A percentile compares a stretch with the other conserved stretches of the same genome.
These are phyloP conservation scores for Limanda limanda DNA, from an alignment of 2,113 vertebrate genomes.

Conservation along the genomic window DNA sequence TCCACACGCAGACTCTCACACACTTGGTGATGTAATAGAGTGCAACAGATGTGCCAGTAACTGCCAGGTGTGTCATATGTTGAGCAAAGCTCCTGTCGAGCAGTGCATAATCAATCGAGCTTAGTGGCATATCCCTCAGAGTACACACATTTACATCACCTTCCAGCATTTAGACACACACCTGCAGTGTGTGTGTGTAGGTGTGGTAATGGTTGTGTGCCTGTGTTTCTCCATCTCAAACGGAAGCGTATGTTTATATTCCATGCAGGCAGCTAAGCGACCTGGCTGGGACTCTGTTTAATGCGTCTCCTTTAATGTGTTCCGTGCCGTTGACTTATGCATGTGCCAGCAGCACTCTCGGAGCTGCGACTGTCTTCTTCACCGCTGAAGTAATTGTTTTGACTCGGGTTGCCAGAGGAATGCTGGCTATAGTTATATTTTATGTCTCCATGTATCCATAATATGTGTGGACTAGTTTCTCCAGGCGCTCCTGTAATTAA, in stretches of 20 bases:
- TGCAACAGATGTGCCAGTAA: constrained; percentile 78
- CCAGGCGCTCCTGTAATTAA: constrained; percentile 24
- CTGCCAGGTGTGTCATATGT: constrained; percentile 62
- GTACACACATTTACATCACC: constrained; percentile 22
- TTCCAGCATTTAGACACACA: constrained; percentile 29
- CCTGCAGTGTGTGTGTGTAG: constrained; percentile 1
- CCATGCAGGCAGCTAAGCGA: neutral
- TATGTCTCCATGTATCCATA: constrained; percentile 18
- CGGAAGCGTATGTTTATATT: neutral
- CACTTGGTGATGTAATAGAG: constrained; percentile 75
- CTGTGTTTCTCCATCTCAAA: neutral
- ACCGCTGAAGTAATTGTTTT: constrained; percentile 30
- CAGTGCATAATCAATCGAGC: constrained; percentile 35
- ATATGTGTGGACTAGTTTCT: constrained; percentile 22
- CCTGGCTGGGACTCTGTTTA: constrained; percentile 11
- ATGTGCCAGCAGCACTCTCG: constrained; percentile 17
- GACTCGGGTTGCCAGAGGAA: constrained; percentile 32
- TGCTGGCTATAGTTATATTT: neutral
- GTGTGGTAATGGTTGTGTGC: no score
- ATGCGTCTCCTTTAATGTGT: constrained; percentile 5
- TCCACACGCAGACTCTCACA: neutral
- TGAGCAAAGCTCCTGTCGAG: constrained; percentile 49
- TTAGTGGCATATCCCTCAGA: constrained; percentile 17
- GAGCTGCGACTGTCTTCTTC: neutral
- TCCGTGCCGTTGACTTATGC: neutral